Conservation (phyloP, 1,140 invertebrate genomes). For the Physella acuta region DNA sequence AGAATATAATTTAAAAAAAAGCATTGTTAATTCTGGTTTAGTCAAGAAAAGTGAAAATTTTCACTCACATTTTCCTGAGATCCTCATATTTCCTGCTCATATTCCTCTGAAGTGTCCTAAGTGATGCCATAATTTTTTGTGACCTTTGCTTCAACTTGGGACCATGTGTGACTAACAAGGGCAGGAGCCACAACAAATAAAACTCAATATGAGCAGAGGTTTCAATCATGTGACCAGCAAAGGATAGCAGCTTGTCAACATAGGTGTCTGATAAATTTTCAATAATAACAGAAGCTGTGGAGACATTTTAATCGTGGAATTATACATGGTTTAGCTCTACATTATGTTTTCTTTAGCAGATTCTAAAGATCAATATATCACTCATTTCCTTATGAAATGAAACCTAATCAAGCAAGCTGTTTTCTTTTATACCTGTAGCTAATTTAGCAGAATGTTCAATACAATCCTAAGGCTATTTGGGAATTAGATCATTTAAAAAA, state of each 20-base stretch:
- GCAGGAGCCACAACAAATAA: slow-evolving; percentile 79
- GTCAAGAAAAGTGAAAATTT: no score
- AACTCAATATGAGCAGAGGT: slow-evolving; percentile 82
- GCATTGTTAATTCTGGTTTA: neutral
- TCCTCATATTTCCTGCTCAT: slow-evolving; percentile 78
- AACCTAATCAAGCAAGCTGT: no score
- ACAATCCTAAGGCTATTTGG: no score
- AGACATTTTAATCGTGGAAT: no score
- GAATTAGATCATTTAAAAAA: no score
- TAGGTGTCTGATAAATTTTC: slow-evolving; percentile 73
- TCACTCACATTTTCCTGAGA: slow-evolving; percentile 81
- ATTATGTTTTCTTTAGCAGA: no score
- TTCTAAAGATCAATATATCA: no score
- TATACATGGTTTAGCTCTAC: no score
- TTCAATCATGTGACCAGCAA: slow-evolving; percentile 73
- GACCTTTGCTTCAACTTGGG: slow-evolving; percentile 63
- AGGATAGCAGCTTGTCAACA: slow-evolving; percentile 72
- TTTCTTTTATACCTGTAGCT: no score
- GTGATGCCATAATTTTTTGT: slow-evolving; percentile 64
- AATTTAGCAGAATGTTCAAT: no score
- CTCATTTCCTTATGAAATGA: no score
- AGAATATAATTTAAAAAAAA: neutral
- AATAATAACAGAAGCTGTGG: slow-evolving; percentile 76
- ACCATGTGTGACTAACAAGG: slow-evolving; percentile 69
- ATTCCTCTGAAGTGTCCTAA: slow-evolving; percentile 79